Conservation (phyloP, 2,888 invertebrate species). For the Coelopa pilipes region DNA sequence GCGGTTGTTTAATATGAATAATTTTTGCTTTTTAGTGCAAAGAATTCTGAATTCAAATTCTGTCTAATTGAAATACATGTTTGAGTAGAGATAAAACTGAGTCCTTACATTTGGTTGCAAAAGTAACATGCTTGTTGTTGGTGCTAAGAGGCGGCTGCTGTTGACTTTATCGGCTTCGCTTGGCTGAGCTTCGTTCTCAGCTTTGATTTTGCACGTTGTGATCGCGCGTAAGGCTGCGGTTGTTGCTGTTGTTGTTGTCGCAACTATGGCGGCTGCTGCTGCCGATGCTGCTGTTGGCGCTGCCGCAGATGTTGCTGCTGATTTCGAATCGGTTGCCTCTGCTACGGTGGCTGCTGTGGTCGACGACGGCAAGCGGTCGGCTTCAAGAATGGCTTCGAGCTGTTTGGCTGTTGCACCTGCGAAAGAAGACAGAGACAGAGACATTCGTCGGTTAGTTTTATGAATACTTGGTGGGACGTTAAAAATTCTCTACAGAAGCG, state of each 20-base stretch:
- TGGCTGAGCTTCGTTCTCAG: constrained; percentile 39
- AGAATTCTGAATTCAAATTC: too few species aligned
- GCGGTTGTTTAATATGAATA: too few species aligned
- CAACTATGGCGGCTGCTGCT: constrained; percentile 38
- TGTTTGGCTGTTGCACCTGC: constrained; percentile 54
- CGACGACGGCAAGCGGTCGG: background rate
- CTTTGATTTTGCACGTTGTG: constrained; percentile 40
- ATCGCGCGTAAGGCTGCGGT: constrained; percentile 38
- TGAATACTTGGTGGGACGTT: too few species aligned
- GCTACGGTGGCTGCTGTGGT: constrained; percentile 36
- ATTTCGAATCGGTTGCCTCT: constrained; percentile 43
- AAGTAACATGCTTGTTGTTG: constrained; percentile 92
- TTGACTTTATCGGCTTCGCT: constrained; percentile 40
- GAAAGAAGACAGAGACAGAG: constrained; percentile 20
- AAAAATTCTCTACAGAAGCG: too few species aligned
- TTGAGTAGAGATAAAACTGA: background rate
- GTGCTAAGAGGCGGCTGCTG: constrained; percentile 57
- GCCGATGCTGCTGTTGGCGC: constrained; percentile 39
- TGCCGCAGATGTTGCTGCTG: constrained; percentile 47
- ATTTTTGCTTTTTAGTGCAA: too few species aligned
- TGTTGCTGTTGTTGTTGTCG: constrained; percentile 37
- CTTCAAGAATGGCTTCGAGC: constrained; percentile 41
- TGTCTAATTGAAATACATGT: too few species aligned
- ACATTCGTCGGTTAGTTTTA: too few species aligned
- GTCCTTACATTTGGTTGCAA: constrained; percentile 87